Evolutionary conservation across 2,113 vertebrate species (phyloP).

Genomic region (Salvelinus fontinalis): DNA sequence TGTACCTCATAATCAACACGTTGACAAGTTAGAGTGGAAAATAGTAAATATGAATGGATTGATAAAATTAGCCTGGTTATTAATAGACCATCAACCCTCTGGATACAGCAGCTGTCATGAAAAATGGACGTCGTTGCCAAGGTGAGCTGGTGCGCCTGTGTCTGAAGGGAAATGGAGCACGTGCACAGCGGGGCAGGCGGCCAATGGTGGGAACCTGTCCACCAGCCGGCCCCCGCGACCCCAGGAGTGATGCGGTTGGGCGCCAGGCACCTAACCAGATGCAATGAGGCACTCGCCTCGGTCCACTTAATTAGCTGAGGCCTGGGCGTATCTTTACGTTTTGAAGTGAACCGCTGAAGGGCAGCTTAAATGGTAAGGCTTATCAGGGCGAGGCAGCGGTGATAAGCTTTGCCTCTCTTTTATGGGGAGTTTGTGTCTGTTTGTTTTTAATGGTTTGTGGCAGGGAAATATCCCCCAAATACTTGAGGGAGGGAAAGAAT

Average conservation of each 20-base stretch:
- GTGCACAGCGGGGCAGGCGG: slow-evolving; percentile 30
- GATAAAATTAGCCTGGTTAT: slow-evolving; percentile 77
- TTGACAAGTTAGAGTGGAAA: slow-evolving; percentile 63
- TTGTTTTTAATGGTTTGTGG: slow-evolving; percentile 34
- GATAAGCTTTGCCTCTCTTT: slow-evolving; percentile 45
- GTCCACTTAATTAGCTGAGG: slow-evolving; percentile 50
- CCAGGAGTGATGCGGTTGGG: slow-evolving; percentile 46
- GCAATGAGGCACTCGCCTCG: slow-evolving; percentile 46
- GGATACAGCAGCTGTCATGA: slow-evolving; percentile 75
- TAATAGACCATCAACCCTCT: slow-evolving; percentile 76
- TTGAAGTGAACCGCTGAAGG: slow-evolving; percentile 66
- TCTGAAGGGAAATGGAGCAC: neutral
- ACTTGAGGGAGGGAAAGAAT: neutral
- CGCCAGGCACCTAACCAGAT: slow-evolving; percentile 58
- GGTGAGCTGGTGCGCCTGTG: slow-evolving; percentile 45
- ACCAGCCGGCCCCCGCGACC: slow-evolving; percentile 49
- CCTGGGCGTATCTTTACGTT: slow-evolving; percentile 38
- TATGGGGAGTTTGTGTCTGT: slow-evolving; percentile 30
- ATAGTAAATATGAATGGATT: slow-evolving; percentile 56
- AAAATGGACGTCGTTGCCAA: slow-evolving; percentile 58
- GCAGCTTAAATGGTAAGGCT: slow-evolving; percentile 66
- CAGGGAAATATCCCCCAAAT: slow-evolving; percentile 43
- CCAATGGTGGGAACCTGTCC: slow-evolving; percentile 61
- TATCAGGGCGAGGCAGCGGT: slow-evolving; percentile 64
- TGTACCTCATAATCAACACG: slow-evolving; percentile 65